Evolutionary conservation across 2,888 invertebrate species (phyloP).

Genomic region (Epiperipatus broadwayi): DNA sequence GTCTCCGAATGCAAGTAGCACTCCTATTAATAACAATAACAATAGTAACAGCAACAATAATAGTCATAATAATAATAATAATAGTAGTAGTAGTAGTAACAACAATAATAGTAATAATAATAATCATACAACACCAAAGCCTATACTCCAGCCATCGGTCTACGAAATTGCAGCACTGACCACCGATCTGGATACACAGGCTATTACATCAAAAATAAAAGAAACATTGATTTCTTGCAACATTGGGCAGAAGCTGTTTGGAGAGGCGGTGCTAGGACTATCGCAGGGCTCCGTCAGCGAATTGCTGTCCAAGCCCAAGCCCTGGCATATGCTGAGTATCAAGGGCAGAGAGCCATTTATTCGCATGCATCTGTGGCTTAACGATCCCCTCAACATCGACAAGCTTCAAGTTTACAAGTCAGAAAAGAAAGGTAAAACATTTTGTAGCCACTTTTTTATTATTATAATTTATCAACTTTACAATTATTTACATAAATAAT

Average conservation of each 20-base stretch:
- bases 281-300: slow-evolving; percentile 96
- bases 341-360: slow-evolving; percentile 93
- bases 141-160: slow-evolving; percentile 65
- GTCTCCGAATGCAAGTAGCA: slow-evolving; percentile 11
- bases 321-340: slow-evolving; percentile 96
- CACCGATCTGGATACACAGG: slow-evolving; percentile 85
- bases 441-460: too few relatives aligned
- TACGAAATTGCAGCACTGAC: slow-evolving; percentile 94
- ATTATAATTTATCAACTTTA: too few relatives aligned
- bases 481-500: too few relatives aligned
- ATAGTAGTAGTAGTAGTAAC: neutral
- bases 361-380: slow-evolving; percentile 88
- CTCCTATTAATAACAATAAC: slow-evolving; percentile 9
- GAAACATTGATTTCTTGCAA: slow-evolving; percentile 89
- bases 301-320: slow-evolving; percentile 87
- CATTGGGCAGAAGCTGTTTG: slow-evolving; percentile 91
- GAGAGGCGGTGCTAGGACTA: slow-evolving; percentile 85
- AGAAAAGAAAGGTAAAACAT: slow-evolving; percentile 54
- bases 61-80: slow-evolving; percentile 14
- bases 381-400: slow-evolving; percentile 84
- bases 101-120: slow-evolving; percentile 14
- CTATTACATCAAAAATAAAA: slow-evolving; percentile 88
- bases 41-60: slow-evolving; percentile 14
- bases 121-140: slow-evolving; percentile 35
- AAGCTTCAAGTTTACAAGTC: slow-evolving; percentile 63